These are phyloP conservation scores for Callithrix jacchus DNA, from an alignment of 2,113 vertebrate genomes.

Conservation along the genomic window DNA sequence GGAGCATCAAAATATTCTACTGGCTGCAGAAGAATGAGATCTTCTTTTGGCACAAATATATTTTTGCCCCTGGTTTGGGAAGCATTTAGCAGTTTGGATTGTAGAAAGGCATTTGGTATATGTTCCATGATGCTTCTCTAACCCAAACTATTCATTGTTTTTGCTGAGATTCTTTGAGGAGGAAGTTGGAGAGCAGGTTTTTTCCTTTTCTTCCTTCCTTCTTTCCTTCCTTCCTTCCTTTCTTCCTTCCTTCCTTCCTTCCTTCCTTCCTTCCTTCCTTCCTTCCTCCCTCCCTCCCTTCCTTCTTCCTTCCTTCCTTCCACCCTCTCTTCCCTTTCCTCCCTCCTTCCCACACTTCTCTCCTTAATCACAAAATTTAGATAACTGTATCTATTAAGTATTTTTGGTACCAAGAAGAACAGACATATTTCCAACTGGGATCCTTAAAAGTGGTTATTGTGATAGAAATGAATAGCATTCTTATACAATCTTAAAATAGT, in stretches of 20 bases:
- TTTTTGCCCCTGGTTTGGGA: constrained; percentile 1
- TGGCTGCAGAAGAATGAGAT: not conserved
- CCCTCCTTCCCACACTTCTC: not conserved
- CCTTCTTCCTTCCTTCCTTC: not conserved
- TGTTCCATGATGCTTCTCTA: not conserved
- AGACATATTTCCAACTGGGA: constrained; percentile 1
- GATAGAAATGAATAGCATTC: not conserved
- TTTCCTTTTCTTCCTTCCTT: not conserved
- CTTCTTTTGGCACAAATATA: not conserved
- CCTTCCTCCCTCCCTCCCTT: too few species aligned
- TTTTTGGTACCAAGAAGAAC: not conserved
- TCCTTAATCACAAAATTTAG: not conserved
- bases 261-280: too few species aligned
- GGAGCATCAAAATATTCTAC: not conserved
- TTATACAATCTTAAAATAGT: constrained; percentile 9
- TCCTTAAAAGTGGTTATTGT: constrained; percentile 2
- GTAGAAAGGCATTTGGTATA: not conserved
- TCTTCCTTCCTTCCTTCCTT: rapidly evolving
- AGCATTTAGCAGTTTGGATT: constrained; percentile 23
- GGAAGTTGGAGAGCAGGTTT: not conserved
- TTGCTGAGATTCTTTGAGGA: constrained; percentile 24
- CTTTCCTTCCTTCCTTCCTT: rapidly evolving
- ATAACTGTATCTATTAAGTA: not conserved
- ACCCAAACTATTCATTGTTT: not conserved
- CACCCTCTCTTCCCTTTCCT: not conserved